Conservation (phyloP, 2,113 vertebrate species). For the Pedionomus torquatus region DNA sequence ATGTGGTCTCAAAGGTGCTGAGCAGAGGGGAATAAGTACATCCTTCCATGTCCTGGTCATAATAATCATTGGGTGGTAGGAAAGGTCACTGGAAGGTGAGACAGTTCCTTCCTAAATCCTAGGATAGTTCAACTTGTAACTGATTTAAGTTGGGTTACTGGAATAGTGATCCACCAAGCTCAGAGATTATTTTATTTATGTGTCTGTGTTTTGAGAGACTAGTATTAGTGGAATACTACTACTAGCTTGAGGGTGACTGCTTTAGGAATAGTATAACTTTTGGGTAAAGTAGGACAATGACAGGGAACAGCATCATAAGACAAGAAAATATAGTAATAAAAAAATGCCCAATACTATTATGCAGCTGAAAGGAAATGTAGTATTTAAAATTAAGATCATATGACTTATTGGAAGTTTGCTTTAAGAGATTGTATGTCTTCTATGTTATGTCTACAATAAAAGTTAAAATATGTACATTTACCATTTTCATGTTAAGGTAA, state of each 20-base stretch:
- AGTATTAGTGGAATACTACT: background rate
- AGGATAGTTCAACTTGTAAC: background rate
- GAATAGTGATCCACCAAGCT: background rate
- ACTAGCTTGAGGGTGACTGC: background rate
- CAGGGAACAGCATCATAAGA: background rate
- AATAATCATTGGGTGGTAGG: background rate
- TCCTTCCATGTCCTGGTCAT: background rate
- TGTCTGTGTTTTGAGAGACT: background rate
- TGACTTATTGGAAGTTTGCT: background rate
- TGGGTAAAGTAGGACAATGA: background rate
- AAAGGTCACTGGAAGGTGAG: background rate
- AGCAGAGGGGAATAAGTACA: background rate
- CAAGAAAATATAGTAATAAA: background rate
- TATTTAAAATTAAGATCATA: background rate
- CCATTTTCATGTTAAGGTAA: background rate
- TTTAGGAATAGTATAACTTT: background rate
- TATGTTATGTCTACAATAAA: background rate
- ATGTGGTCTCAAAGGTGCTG: background rate
- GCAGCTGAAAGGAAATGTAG: background rate
- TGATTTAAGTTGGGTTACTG: background rate
- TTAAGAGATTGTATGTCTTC: background rate
- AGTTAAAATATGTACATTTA: background rate
- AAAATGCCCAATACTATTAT: background rate
- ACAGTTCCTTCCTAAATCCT: background rate
- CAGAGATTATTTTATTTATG: background rate